Evolutionary conservation across 2,888 invertebrate genomes (phyloP), one percentile per base, ranked within the genome.

Genomic region (Leptogaster cylindrica): DNA sequence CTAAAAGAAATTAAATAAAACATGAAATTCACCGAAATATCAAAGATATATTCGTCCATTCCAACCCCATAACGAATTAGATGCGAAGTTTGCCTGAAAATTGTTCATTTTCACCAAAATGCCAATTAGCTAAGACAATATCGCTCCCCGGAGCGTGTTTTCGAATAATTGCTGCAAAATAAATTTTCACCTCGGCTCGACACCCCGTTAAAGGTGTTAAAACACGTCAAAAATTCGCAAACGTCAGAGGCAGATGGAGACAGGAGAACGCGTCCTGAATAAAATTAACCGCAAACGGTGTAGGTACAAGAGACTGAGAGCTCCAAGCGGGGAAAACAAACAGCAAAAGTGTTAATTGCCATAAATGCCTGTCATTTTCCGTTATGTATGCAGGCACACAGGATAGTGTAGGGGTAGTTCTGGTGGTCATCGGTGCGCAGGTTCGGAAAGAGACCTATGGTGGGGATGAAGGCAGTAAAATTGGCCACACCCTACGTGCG

Each of bases 321-420:
- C 28, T 16, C 10, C 41, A 44, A 61, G 41, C 50, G 51, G 63
- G 61, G 68, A 72, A 72, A 73, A 74, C 78, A 80, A 80, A 79
- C 77, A 80, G 79, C 77, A 78, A 79, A 79, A 80, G 80, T 80
- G 80, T 79, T 80, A 80, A 80, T 80, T 80, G 80, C 79, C 77
- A 79, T 80, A 80, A 80, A 80, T 79, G 78, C 79, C 78, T 79
- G 80, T 78, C 80, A 79, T 80, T 80, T 78, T 80, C 77, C 77
- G 75, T 77, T 79, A 79, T 48, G 63, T 14, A 25, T 39, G 44
- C 23, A 66, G 28, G 8, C 66, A 27, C 50, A 67, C 36, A 51
- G 46, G 67, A 14, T 66, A 68, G 20, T 20, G 25, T 12, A 44
- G 28, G 23, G 20, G 36, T 18, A 36, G 2, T 23, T 41, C 27